Percentiles rank a stretch among this genome's conserved stretches.
Conservation (phyloP, 2,888 invertebrate genomes). For the Drosophila algonquin region DNA sequence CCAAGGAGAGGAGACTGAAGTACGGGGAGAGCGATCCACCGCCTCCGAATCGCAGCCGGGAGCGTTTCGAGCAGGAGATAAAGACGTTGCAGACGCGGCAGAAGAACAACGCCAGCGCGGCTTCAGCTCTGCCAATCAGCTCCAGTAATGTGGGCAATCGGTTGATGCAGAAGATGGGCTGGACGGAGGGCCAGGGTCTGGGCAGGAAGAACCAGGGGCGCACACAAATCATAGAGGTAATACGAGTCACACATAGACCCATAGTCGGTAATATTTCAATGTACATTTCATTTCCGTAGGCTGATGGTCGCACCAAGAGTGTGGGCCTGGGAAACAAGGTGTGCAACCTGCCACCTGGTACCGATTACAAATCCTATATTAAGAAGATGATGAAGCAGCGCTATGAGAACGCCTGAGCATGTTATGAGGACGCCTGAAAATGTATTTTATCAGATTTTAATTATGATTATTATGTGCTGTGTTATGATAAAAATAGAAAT, state of each 20-base stretch:
- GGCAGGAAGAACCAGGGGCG: constrained; percentile 97
- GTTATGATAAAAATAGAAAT: neutral
- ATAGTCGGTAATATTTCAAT: neutral
- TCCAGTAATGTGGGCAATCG: constrained; percentile 97
- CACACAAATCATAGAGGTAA: constrained; percentile 95
- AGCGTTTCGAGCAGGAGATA: constrained; percentile 88
- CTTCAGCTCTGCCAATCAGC: constrained; percentile 85
- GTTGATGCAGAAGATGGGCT: constrained; percentile 99
- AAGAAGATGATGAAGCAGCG: constrained; percentile 84
- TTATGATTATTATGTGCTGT: neutral
- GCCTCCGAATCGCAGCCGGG: constrained; percentile 88
- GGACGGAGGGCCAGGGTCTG: constrained; percentile 98
- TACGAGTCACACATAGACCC: neutral
- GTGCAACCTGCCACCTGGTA: constrained; percentile 80
- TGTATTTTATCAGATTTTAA: neutral
- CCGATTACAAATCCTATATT: constrained; percentile 84
- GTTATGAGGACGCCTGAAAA: neutral
- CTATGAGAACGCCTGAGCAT: constrained; percentile 82
- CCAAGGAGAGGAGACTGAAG: constrained; percentile 96
- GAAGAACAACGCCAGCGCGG: constrained; percentile 74
- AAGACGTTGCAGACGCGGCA: constrained; percentile 83
- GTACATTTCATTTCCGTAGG: constrained; percentile 47
- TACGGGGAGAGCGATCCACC: constrained; percentile 94
- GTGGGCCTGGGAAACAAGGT: constrained; percentile 94
- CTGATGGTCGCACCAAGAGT: constrained; percentile 86